phyloP scores from a whole-genome alignment of 2,113 vertebrate genomes.

The Pimephales promelas region DNA sequence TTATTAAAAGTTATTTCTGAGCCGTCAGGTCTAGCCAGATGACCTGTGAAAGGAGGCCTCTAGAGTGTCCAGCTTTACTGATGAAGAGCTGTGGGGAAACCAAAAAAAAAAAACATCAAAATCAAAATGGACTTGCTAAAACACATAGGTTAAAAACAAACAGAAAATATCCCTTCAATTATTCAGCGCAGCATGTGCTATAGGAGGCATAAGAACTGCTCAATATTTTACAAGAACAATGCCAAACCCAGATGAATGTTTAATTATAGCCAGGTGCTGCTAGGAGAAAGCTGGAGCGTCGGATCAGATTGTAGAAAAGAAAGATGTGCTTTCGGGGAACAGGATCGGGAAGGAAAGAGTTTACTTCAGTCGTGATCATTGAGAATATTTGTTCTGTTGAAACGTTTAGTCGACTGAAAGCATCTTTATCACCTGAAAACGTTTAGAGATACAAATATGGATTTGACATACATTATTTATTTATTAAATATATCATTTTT shows the following conservation, averaged over 20 bases:
- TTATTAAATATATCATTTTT: not conserved
- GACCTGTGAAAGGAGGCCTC: slow-evolving; percentile 73
- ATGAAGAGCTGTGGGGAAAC: slow-evolving; percentile 27
- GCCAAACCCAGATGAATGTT: slow-evolving; percentile 71
- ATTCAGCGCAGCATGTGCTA: slow-evolving; percentile 72
- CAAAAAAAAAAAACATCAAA: slow-evolving; percentile 41
- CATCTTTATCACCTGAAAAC: not conserved
- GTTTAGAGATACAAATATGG: too few species aligned
- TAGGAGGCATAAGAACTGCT: slow-evolving; percentile 71
- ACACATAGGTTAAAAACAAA: slow-evolving; percentile 74
- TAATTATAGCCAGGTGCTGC: slow-evolving; percentile 70
- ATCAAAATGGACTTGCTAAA: slow-evolving; percentile 77
- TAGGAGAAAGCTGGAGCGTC: slow-evolving; percentile 45
- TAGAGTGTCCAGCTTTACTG: slow-evolving; percentile 72
- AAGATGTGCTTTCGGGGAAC: not conserved
- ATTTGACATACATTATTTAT: not conserved
- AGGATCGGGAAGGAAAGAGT: not conserved
- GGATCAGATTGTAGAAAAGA: slow-evolving; percentile 40
- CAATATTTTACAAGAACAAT: slow-evolving; percentile 74
- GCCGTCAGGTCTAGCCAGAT: slow-evolving; percentile 77
- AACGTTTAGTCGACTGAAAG: not conserved
- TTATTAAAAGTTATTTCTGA: slow-evolving; percentile 85
- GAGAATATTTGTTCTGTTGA: not conserved
- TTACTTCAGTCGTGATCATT: not conserved
- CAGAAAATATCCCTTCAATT: slow-evolving; percentile 74